Evolutionary conservation across 2,113 vertebrate species (phyloP).

Genomic region (Psittacara wagleri): DNA sequence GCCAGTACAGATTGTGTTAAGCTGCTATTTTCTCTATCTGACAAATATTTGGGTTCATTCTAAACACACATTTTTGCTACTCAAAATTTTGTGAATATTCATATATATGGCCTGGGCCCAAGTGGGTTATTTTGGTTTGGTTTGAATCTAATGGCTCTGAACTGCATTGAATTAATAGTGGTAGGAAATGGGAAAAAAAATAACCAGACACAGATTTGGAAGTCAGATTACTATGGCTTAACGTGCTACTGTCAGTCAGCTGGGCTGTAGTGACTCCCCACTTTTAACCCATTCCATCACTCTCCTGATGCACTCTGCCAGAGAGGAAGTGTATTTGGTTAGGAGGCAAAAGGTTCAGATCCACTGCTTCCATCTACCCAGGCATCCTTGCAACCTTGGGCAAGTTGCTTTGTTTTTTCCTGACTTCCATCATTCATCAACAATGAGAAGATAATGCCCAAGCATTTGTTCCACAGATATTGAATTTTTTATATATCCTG

Average conservation of each 20-base stretch:
- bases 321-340: not conserved
- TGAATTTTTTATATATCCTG: not conserved
- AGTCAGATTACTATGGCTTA: not conserved
- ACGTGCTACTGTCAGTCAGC: not conserved
- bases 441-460: not conserved
- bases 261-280: not conserved
- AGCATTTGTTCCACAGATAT: not conserved
- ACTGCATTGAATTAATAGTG: not conserved
- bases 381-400: not conserved
- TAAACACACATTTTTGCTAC: not conserved
- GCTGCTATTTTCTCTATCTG: not conserved
- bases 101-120: not conserved
- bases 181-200: not conserved
- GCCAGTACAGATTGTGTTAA: constrained; percentile 11
- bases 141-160: not conserved
- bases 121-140: not conserved
- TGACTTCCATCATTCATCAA: rapidly evolving
- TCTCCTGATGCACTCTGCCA: not conserved
- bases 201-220: not conserved
- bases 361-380: not conserved
- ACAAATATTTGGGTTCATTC: constrained; percentile 26
- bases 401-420: not conserved
- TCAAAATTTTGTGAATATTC: constrained; percentile 30
- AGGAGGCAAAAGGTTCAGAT: not conserved
- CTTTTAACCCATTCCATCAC: not conserved